phyloP scores from a whole-genome alignment of 2,113 vertebrate genomes.

The Marmota monax region DNA sequence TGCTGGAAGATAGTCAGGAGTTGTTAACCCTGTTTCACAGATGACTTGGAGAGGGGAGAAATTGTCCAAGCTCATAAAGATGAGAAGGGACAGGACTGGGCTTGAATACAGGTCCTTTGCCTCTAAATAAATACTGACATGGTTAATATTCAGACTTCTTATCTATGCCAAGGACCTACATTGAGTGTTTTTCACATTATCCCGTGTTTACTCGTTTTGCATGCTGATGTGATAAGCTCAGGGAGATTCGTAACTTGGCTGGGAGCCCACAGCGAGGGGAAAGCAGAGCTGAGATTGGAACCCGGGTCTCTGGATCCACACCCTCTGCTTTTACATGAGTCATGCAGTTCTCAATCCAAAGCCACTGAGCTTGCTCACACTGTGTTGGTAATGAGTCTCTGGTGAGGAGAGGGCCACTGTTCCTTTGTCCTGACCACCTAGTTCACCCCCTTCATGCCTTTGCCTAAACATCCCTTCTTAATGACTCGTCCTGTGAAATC shows the following conservation, averaged over 20 bases:
- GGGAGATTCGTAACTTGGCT: not conserved
- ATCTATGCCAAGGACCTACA: not conserved
- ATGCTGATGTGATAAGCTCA: not conserved
- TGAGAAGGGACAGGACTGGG: not conserved
- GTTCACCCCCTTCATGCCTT: not conserved
- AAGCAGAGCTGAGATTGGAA: not conserved
- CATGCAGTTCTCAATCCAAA: not conserved
- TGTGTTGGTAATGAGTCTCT: not conserved
- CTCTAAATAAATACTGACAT: not conserved
- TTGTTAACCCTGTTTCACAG: not conserved
- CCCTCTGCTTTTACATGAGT: not conserved
- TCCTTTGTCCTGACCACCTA: not conserved
- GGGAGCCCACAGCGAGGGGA: not conserved
- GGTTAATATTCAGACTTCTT: not conserved
- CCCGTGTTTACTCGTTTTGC: not conserved
- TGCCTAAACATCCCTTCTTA: not conserved
- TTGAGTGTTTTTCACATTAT: not conserved
- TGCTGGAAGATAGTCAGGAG: not conserved
- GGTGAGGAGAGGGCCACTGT: not conserved
- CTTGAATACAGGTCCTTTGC: not conserved
- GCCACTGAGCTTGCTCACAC: too few relatives aligned
- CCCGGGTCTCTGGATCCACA: not conserved
- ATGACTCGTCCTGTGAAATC: not conserved
- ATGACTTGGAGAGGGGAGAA: not conserved
- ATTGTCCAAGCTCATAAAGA: not conserved